phyloP scores from a whole-genome alignment of 1,140 invertebrate species.

The Homalodisca vitripennis region DNA sequence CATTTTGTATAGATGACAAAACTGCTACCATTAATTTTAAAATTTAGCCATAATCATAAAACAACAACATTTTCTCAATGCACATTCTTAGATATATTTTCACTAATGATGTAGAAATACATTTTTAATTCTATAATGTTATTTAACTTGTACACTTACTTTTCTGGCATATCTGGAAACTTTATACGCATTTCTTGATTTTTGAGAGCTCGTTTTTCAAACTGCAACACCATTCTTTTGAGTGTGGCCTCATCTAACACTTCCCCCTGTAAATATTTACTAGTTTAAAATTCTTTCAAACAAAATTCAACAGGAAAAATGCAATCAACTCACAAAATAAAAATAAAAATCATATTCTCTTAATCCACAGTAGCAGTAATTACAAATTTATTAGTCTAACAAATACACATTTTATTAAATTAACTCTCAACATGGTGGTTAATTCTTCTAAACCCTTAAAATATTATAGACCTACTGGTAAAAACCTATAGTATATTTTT shows the following conservation, averaged over 20 bases:
- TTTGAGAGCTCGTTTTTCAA: conserved; percentile 92
- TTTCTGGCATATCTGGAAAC: conserved; percentile 95
- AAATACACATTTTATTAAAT: not conserved
- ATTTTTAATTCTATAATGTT: no score
- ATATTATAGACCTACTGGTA: no score
- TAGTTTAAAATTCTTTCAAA: conserved; percentile 38
- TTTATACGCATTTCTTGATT: conserved; percentile 99
- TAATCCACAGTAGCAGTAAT: not conserved
- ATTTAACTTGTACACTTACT: conserved; percentile 56
- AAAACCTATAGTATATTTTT: no score
- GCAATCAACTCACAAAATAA: conserved; percentile 22
- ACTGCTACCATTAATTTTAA: no score
- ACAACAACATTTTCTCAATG: no score
- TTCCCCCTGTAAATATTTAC: conserved; percentile 56
- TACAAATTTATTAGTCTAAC: not conserved
- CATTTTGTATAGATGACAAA: no score
- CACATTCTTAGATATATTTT: no score
- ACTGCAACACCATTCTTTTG: conserved; percentile 85
- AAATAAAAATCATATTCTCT: not conserved
- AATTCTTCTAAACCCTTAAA: not conserved
- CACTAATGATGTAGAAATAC: no score
- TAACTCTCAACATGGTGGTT: not conserved
- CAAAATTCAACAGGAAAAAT: conserved; percentile 30
- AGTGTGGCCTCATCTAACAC: conserved; percentile 83
- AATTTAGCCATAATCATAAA: no score